Percentiles rank a stretch among this genome's conserved stretches.
phyloP scores from a whole-genome alignment of 2,888 invertebrate species.

The Drosophila meridiana region DNA sequence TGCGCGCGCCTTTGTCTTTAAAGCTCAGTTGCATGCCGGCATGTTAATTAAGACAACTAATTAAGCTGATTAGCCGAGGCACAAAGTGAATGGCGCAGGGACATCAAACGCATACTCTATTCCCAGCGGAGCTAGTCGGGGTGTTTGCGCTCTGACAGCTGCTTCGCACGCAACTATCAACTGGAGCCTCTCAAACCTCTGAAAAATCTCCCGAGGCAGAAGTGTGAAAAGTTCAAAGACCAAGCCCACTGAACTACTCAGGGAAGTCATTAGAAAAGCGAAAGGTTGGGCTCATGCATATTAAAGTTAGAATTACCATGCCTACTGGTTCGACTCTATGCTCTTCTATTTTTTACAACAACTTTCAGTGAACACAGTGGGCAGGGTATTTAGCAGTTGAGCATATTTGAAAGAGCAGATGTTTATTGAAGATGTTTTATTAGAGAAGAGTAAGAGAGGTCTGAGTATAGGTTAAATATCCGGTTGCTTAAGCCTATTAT shows the following conservation, averaged over 20 bases:
- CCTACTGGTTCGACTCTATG: background rate
- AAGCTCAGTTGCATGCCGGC: background rate
- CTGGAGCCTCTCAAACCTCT: background rate
- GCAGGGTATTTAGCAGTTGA: background rate
- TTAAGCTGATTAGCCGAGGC: slow-evolving; percentile 28
- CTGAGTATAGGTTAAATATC: no score
- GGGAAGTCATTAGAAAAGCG: background rate
- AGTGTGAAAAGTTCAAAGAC: background rate
- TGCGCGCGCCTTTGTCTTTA: background rate
- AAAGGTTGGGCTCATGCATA: no score
- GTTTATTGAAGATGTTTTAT: no score
- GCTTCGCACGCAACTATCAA: slow-evolving; percentile 1
- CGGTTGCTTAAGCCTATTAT: no score
- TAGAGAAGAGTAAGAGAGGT: no score
- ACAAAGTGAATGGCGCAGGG: slow-evolving; percentile 16
- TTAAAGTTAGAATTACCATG: background rate
- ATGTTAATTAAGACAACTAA: slow-evolving; percentile 37
- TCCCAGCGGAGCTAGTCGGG: background rate
- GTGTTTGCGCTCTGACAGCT: slow-evolving; percentile 1
- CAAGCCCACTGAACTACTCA: background rate
- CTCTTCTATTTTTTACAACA: background rate
- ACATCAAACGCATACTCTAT: slow-evolving; percentile 14
- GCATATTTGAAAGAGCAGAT: background rate
- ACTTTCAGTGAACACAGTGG: background rate
- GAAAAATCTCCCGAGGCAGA: background rate